Percentiles rank a stretch among this genome's conserved stretches.
Evolutionary conservation across 2,113 vertebrate genomes (phyloP).

Genomic region (Podarcis cretensis): DNA sequence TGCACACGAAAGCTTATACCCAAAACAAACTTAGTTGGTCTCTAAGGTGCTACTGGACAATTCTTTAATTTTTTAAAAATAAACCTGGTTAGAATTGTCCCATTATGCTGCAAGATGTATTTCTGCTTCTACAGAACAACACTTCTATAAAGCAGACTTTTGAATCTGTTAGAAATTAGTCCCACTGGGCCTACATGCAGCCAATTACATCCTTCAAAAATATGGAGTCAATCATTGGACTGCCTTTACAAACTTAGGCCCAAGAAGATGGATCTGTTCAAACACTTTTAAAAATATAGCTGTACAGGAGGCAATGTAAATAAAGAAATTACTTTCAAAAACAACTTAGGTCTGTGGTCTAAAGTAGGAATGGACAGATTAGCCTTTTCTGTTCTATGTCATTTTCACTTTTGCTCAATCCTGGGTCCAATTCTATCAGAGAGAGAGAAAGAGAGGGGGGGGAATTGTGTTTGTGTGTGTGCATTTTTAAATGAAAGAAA

Average conservation of each 20-base stretch:
- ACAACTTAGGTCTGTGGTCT: not conserved
- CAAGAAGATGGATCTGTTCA: not conserved
- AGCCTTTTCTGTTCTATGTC: too few species aligned
- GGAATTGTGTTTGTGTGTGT: too few species aligned
- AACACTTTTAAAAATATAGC: not conserved
- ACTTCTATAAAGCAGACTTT: not conserved
- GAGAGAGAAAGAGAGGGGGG: too few species aligned
- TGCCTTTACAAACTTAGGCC: not conserved
- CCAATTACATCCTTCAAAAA: not conserved
- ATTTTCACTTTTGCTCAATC: too few species aligned
- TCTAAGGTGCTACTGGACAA: too few species aligned
- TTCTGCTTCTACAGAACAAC: not conserved
- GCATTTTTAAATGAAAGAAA: too few species aligned
- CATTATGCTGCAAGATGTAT: not conserved
- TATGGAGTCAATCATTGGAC: not conserved
- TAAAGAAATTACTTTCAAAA: not conserved
- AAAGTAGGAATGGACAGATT: not conserved
- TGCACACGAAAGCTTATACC: too few species aligned
- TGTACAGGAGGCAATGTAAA: not conserved
- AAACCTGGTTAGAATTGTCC: not conserved
- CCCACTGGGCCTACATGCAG: not conserved
- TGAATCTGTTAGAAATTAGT: not conserved
- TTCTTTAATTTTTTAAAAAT: not conserved
- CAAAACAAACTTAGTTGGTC: too few species aligned
- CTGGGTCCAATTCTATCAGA: too few species aligned